Evolutionary conservation across 2,888 invertebrate species (phyloP).

Genomic region (Nebria salina): DNA sequence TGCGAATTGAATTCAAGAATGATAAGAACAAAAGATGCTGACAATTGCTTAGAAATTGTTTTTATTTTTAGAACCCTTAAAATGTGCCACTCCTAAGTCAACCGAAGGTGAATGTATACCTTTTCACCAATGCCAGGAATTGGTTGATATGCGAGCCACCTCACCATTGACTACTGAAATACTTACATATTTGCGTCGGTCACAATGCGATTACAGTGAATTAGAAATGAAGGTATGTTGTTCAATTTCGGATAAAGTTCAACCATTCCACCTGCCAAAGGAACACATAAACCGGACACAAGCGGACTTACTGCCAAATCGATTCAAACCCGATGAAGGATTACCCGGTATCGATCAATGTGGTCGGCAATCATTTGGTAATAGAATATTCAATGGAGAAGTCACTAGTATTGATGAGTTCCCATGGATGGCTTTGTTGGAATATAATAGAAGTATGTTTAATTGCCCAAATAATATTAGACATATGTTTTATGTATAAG

Average conservation of each 20-base stretch:
- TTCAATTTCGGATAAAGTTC: constrained; percentile 46
- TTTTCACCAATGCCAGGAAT: constrained; percentile 62
- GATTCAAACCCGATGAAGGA: constrained; percentile 35
- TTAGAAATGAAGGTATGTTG: constrained; percentile 66
- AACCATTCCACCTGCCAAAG: constrained; percentile 17
- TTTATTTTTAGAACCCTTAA: constrained; percentile 24
- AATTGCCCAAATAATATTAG: no score
- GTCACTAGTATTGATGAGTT: constrained; percentile 66
- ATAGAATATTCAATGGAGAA: constrained; percentile 59
- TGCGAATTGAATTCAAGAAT: no score
- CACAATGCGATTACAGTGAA: constrained; percentile 67
- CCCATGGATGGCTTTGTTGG: constrained; percentile 71
- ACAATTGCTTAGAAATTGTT: no score
- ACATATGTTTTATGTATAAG: no score
- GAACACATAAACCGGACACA: constrained; percentile 8
- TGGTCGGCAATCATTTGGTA: constrained; percentile 37
- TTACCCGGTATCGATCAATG: constrained; percentile 27
- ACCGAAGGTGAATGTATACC: constrained; percentile 62
- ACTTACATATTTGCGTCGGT: constrained; percentile 62
- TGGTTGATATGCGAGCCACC: constrained; percentile 57
- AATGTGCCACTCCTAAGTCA: constrained; percentile 63
- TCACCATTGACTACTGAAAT: constrained; percentile 54
- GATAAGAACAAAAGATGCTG: no score
- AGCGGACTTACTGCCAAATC: neutral
- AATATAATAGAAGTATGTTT: constrained; percentile 60